Base-by-base conservation (phyloP, 2,113 vertebrate species). In the Larimichthys crocea region DNA sequence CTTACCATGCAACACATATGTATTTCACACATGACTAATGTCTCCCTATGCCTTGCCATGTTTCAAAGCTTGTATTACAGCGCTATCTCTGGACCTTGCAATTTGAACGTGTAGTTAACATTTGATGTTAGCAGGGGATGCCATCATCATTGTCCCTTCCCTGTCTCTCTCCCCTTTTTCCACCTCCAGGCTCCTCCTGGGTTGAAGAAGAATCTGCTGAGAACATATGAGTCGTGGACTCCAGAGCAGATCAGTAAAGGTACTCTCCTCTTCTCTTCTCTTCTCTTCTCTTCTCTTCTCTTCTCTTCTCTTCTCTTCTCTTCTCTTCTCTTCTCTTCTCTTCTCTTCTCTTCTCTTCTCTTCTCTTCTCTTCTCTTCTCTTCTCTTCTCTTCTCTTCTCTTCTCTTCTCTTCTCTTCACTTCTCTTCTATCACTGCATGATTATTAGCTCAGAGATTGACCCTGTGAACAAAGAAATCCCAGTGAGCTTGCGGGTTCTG, bases 171-270 rank as follows among this genome's bases (percentile, higher is more conserved):
- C 8, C 26, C 10, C 15, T 69, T 57, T 72, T 73, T 0, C 76
- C 83, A 84, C 86, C 72, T 63, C 14, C 79, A 99, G 98, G 96
- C 97, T 84, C 98, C 98, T 80, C 98, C 97, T 35, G 98, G 98
- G 52, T 94, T 99, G 62, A 99, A 99, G 94, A 99, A 98, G 93
- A 99, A 99, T 92, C 94, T 99, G 53, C 88, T 98, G 92, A 94
- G 98, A 76, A 99, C 98, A 16, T 99, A 99, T 0, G 98, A 99
- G 87, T 98, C 97, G 2, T 99, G 98, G 98, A 96, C 94, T 60
- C 93, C 97, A 22, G 97, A 99, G 69, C 97, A 99, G 91, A 96
- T 99, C 90, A 97, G 92, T 90, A 97, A 96, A 94, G 93, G 93
- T 20, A 26, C 10, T 24, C 53, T 49, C 5, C 22, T 49, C 5